Base-by-base conservation (phyloP, 2,113 vertebrate species). In the Pogonocichla stellata region DNA sequence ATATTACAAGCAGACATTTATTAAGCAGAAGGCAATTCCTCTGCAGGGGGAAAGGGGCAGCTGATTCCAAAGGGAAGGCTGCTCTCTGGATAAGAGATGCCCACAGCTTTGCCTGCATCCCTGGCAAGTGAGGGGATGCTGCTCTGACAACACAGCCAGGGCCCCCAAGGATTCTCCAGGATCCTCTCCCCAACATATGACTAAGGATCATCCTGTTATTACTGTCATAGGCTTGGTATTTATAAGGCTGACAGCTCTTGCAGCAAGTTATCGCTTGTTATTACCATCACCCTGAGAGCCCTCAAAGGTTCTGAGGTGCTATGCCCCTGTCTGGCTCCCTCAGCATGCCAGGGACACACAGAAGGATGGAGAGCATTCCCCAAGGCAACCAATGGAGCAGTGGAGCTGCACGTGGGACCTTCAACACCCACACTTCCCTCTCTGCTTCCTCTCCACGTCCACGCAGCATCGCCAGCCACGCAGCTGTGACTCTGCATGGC, bases 1-100 rank as follows among this genome's bases (percentile, higher is more conserved):
- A 95, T 98, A 98, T 98, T 97, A 97, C 97, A 97, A 98, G 97
- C 96, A 97, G 96, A 88, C 90, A 0, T 98, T 98, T 98, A 97
- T 98, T 97, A 98, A 97, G 96, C 95, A 95, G 93, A 97, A 97
- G 87, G 95, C 96, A 80, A 86, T 96, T 96, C 90, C 94, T 95
- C 90, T 4, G 42, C 82, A 91, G 71, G 85, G 72, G 54, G 54
- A 95, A 82, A 93, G 79, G 91, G 77, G 50, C 64, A 94, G 91
- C 84, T 95, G 78, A 93, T 85, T 96, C 87, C 58, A 48, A 47
- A 85, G 43, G 65, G 43, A 85, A 95, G 61, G 79, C 60, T 95
- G 75, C 34, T 73, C 13, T 84, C 10, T 1, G 13, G 22, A 20
- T 75, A 58, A 94, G 69, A 92, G 18, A 92, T 22, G 54, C 73